Conservation (phyloP, 2,888 invertebrate species). For the Gryllus longicercus region DNA sequence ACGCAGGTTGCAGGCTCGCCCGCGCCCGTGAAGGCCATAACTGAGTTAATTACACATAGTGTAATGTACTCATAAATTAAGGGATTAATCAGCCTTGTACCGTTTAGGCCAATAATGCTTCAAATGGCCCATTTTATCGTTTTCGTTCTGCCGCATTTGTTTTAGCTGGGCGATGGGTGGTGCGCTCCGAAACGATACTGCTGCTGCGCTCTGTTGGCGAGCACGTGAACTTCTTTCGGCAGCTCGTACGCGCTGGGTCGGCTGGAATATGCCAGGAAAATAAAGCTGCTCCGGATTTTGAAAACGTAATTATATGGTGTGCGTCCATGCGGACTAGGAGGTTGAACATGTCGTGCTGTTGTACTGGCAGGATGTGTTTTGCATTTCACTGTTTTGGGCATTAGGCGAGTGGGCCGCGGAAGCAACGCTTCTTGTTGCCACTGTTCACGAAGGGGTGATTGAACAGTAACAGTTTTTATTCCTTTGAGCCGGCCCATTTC, state of each 20-base stretch:
- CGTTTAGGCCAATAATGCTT: constrained; percentile 17
- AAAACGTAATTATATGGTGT: no score
- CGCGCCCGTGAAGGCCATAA: neutral
- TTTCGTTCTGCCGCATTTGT: constrained; percentile 17
- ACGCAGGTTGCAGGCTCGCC: neutral
- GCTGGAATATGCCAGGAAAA: no score
- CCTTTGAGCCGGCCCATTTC: no score
- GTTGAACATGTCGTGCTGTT: no score
- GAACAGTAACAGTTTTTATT: no score
- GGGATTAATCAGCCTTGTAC: constrained; percentile 17
- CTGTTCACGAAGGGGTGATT: no score
- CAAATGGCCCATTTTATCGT: constrained; percentile 10
- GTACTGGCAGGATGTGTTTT: no score
- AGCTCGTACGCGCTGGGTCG: neutral
- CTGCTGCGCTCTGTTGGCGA: neutral
- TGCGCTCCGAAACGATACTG: neutral
- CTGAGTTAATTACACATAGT: constrained; percentile 17
- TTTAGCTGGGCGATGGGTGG: neutral
- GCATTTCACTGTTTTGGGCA: no score
- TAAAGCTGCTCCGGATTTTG: no score
- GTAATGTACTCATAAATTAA: constrained; percentile 7
- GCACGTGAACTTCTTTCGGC: neutral
- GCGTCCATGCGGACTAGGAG: no score
- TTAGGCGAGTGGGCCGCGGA: no score
- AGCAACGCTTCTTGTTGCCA: no score